A percentile compares a stretch with the other conserved stretches of the same genome.
phyloP scores from a whole-genome alignment of 2,113 vertebrate genomes.

The Ptyas mucosa region DNA sequence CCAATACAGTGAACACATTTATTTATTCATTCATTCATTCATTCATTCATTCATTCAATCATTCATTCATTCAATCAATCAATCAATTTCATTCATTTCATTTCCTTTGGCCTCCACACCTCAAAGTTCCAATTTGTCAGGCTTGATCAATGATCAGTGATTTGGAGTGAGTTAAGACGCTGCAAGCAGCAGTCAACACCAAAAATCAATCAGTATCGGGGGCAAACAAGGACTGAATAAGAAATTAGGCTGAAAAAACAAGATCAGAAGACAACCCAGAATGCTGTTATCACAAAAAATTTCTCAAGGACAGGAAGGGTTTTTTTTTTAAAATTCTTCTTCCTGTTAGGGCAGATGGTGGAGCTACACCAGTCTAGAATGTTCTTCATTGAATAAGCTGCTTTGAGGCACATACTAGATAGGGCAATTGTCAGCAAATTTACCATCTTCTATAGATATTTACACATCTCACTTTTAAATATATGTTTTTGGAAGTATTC shows the following conservation, averaged over 20 bases:
- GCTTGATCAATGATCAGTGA: not conserved
- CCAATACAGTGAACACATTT: not conserved
- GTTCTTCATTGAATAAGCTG: not conserved
- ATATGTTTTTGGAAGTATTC: not conserved
- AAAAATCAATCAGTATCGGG: not conserved
- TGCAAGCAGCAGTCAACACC: not conserved
- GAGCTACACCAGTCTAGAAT: not conserved
- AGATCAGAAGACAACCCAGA: not conserved
- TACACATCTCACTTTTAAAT: not conserved
- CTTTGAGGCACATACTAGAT: not conserved
- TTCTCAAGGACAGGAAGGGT: not conserved
- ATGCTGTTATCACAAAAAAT: not conserved
- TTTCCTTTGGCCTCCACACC: not conserved
- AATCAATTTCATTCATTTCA: no score
- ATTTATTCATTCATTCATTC: not conserved
- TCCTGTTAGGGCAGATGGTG: not conserved
- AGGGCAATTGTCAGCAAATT: not conserved
- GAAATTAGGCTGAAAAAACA: not conserved
- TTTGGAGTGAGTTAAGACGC: not conserved
- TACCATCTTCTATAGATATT: not conserved
- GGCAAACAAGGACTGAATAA: not conserved
- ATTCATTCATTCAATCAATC: not conserved
- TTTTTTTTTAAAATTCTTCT: not conserved
- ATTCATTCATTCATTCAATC: not conserved
- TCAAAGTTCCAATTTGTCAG: not conserved